Evolutionary conservation across 2,797 vertebrate genomes (phyloP).

Genomic region (Prionace glauca): DNA sequence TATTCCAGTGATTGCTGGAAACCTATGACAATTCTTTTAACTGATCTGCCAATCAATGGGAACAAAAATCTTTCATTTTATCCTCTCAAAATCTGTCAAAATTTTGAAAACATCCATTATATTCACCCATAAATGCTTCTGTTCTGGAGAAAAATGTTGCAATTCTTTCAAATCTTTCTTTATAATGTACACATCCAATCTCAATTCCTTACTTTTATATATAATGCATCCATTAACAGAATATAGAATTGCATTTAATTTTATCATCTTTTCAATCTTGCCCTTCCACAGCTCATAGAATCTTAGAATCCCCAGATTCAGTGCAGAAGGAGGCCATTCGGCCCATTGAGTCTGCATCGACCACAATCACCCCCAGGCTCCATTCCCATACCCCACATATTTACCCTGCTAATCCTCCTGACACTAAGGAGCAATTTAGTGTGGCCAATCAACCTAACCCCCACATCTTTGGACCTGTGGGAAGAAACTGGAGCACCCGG

Average conservation of each 20-base stretch:
- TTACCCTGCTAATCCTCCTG: no score
- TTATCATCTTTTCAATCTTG: not conserved
- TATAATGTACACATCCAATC: not conserved
- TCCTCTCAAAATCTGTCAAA: not conserved
- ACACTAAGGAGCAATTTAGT: no score
- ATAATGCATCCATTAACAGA: not conserved
- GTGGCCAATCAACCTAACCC: no score
- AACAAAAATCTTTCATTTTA: not conserved
- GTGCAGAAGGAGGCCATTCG: no score
- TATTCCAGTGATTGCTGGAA: not conserved
- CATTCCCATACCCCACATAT: no score
- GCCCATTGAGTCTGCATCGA: no score
- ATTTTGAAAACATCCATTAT: not conserved
- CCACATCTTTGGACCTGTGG: no score
- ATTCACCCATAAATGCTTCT: not conserved
- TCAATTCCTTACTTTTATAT: not conserved
- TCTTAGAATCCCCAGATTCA: no score
- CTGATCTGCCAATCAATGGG: not conserved
- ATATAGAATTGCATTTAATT: not conserved
- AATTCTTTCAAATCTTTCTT: not conserved
- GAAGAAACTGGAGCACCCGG: no score
- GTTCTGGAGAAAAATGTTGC: not conserved
- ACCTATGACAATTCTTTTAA: no score
- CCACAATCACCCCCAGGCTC: no score
- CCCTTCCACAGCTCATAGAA: not conserved